Base-by-base conservation (phyloP, 2,888 invertebrate species). In the Pseudococcus jackbeardsleyi region DNA sequence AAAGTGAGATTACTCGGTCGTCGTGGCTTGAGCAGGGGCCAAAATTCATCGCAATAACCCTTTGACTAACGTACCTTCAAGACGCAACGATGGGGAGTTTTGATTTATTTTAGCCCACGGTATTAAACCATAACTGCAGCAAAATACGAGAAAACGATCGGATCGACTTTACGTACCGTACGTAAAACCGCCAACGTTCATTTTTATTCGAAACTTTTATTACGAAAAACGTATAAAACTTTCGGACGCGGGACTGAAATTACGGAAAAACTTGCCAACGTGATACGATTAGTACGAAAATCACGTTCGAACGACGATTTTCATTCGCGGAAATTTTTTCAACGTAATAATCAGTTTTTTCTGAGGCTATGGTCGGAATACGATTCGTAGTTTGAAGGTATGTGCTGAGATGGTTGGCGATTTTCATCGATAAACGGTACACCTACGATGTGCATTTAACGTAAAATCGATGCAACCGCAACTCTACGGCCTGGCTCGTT, bases 391-490 rank as follows among this genome's bases (percentile, higher is more conserved):
- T 22, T 22, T 64, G 22, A 64, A 6, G 22, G 3, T 1, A 17
- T 12, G 22, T 64, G 64, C 64, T 19, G 22, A 64, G 7, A 59
- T 0, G 4, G 59, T 64, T 64, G 64, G 64, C 64, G 64, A 64
- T 64, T 64, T 64, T 64, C 64, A 64, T 64, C 64, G 64, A 64
- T 64, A 19, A 19, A 64, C 3, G 22, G 22, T 64, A 42, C 42
- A 42, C 42, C 42, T 42, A 5, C 42, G 42, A 64, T 22, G 64
- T 64, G 64, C 22, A 22, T 64, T 64, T 64, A 7, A 12, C 22
- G 64, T 22, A 64, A 64, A 64, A 64, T 64, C 64, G 64, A 64
- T 64, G 64, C 64, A 64, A 64, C 64, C 64, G 64, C 64, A 64
- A 59, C 6, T n/a, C n/a, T 42, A n/a, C n/a, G 42, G 42, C n/a